A percentile compares a stretch with the other conserved stretches of the same genome.
These are phyloP conservation scores for Halictus ligatus DNA, from an alignment of 2,888 invertebrate species.

Conservation along the genomic window DNA sequence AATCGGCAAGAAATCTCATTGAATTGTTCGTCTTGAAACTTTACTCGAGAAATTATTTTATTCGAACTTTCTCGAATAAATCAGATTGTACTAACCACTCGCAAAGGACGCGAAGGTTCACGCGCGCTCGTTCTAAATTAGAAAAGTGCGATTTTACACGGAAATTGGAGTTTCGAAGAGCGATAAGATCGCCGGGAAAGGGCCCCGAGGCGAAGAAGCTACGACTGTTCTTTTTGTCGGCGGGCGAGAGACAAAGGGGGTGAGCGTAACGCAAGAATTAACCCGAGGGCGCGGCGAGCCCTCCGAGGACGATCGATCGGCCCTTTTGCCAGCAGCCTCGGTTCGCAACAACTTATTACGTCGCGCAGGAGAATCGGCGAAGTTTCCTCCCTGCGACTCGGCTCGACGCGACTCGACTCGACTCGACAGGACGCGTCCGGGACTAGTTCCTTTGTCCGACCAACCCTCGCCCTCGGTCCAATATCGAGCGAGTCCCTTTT, in stretches of 20 bases:
- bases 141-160: neutral
- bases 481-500: slow-evolving; percentile 47
- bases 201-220: neutral
- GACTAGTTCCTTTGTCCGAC: slow-evolving; percentile 40
- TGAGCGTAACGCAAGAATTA: slow-evolving; percentile 28
- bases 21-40: too few relatives aligned
- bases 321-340: slow-evolving; percentile 5
- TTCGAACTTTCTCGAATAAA: neutral
- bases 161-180: neutral
- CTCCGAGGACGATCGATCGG: slow-evolving; percentile 13
- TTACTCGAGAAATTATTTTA: too few relatives aligned
- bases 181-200: neutral
- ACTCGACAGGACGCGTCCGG: slow-evolving; percentile 6
- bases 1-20: neutral
- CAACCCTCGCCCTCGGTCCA: slow-evolving; percentile 44
- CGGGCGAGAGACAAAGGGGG: slow-evolving; percentile 1
- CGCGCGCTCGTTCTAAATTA: neutral
- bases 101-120: neutral
- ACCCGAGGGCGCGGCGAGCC: neutral
- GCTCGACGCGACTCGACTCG: neutral
- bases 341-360: slow-evolving; percentile 45
- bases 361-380: slow-evolving; percentile 31
- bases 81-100: neutral
- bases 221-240: neutral
- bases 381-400: slow-evolving; percentile 18